Evolutionary conservation across 2,888 invertebrate species (phyloP).

Genomic region (Sarcophaga subvicina): DNA sequence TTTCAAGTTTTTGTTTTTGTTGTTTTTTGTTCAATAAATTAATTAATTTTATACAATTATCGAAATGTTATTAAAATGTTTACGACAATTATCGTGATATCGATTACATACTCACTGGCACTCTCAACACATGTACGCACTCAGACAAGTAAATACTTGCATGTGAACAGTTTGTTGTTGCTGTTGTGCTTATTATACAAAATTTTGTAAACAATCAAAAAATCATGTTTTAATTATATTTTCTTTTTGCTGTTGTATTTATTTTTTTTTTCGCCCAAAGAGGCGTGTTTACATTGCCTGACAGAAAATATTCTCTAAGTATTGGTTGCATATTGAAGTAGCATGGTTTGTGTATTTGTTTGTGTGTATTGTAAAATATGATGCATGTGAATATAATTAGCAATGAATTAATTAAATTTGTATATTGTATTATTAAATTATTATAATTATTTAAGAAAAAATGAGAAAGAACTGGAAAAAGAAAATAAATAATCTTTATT

Average conservation of each 20-base stretch:
- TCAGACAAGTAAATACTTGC: neutral
- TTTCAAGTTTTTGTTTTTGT: constrained; percentile 7
- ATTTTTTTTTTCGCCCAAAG: neutral
- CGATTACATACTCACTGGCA: constrained; percentile 6
- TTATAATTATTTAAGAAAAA: too few relatives aligned
- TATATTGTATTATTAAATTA: constrained; percentile 44
- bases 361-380: neutral
- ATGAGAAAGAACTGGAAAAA: too few relatives aligned
- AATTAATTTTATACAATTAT: constrained; percentile 38
- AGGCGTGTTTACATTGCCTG: constrained; percentile 20
- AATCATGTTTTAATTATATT: constrained; percentile 19
- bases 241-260: neutral
- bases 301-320: neutral
- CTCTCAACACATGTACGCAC: neutral
- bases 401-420: constrained; percentile 48
- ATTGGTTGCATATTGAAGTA: neutral
- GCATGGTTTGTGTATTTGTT: too few relatives aligned
- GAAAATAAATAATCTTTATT: too few relatives aligned
- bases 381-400: constrained; percentile 63
- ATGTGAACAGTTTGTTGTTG: neutral
- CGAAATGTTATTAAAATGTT: constrained; percentile 27
- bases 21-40: constrained; percentile 15
- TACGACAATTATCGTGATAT: constrained; percentile 41
- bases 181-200: neutral
- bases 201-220: constrained; percentile 4